These are phyloP conservation scores for Orthochromis malagaraziensis DNA, from an alignment of 2,113 vertebrate species.

Conservation along the genomic window DNA sequence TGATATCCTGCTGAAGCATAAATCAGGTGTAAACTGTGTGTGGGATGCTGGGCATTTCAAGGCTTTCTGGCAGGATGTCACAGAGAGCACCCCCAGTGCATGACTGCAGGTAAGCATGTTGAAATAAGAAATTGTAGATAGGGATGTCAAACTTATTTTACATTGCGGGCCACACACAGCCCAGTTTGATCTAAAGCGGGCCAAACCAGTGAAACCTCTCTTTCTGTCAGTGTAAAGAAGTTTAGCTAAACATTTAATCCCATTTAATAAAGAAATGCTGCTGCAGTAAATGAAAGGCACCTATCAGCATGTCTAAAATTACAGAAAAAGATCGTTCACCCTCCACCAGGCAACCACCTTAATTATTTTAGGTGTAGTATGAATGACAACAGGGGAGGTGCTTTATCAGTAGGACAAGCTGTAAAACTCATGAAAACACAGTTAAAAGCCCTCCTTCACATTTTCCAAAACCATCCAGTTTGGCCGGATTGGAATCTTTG, in stretches of 20 bases:
- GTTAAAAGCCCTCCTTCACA: neutral
- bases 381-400: neutral
- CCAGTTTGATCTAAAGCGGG: neutral
- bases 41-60: neutral
- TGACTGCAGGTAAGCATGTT: neutral
- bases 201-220: neutral
- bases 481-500: neutral
- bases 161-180: neutral
- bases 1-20: neutral
- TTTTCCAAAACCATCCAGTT: neutral
- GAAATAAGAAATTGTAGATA: neutral
- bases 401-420: neutral
- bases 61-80: neutral
- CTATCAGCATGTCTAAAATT: neutral
- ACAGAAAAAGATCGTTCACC: neutral
- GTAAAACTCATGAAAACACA: neutral
- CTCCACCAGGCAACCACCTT: neutral
- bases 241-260: neutral
- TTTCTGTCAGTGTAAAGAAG: neutral
- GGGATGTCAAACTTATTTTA: neutral
- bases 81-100: neutral
- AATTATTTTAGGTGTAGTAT: neutral
- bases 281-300: neutral
- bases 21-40: neutral
- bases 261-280: neutral